A percentile compares a stretch with the other conserved stretches of the same genome.
phyloP scores from a whole-genome alignment of 2,797 vertebrate genomes.

The Propithecus deckenii region DNA sequence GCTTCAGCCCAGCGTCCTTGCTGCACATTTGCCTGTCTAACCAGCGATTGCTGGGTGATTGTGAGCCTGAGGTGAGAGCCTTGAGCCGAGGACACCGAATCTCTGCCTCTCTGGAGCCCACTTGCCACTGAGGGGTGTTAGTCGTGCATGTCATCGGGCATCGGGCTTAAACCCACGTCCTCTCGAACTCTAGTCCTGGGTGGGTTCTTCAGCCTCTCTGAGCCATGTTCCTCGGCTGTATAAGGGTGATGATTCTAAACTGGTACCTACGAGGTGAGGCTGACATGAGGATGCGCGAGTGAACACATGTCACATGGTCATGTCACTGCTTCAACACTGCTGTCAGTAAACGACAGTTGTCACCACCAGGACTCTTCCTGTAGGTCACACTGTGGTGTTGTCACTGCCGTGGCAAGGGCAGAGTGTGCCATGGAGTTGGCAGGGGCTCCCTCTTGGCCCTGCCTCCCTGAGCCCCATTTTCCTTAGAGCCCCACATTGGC shows the following conservation, averaged over 20 bases:
- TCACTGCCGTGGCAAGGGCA: no score
- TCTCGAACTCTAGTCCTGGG: no score
- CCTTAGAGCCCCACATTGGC: not conserved
- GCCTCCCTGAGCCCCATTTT: no score
- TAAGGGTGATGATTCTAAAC: not conserved
- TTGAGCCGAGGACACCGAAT: not conserved
- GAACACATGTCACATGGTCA: no score
- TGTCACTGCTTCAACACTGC: not conserved
- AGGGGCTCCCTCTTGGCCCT: not conserved
- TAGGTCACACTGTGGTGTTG: not conserved
- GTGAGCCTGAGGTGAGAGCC: not conserved
- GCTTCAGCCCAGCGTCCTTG: not conserved
- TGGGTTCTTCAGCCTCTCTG: no score
- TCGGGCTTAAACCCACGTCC: not conserved
- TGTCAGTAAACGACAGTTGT: not conserved
- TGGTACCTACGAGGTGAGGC: no score
- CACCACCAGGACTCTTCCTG: not conserved
- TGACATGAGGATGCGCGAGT: not conserved
- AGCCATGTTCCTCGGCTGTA: no score
- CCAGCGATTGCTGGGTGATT: not conserved
- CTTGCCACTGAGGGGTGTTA: not conserved
- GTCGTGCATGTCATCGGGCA: no score
- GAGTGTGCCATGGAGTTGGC: no score
- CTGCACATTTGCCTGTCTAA: rapidly evolving
- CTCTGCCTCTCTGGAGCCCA: not conserved